Conservation (phyloP, 2,113 vertebrate genomes). For the Phrynocephalus versicolor region DNA sequence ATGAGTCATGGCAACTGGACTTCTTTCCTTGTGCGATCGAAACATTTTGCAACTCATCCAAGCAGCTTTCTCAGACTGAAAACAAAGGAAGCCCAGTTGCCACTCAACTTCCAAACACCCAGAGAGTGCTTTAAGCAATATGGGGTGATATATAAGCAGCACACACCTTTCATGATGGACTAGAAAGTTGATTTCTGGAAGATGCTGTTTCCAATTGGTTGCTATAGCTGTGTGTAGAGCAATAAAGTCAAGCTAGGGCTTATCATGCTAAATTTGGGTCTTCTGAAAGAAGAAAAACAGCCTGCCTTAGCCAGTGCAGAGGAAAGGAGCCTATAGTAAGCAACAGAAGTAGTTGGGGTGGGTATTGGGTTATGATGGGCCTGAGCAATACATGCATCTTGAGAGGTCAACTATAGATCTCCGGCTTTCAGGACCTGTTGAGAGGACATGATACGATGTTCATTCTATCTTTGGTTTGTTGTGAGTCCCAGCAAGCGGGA, state of each 20-base stretch:
- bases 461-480: slow-evolving; percentile 34
- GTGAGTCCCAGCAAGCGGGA: slow-evolving; percentile 42
- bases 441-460: background rate
- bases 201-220: background rate
- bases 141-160: too few relatives aligned
- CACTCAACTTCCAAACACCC: too few relatives aligned
- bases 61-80: too few relatives aligned
- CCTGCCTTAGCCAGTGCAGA: background rate
- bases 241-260: background rate
- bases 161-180: background rate
- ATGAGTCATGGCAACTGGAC: too few relatives aligned
- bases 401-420: background rate
- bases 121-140: too few relatives aligned
- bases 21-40: too few relatives aligned
- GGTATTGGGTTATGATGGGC: background rate
- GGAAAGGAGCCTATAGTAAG: background rate
- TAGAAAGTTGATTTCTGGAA: background rate
- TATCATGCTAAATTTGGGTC: background rate
- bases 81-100: too few relatives aligned
- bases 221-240: background rate
- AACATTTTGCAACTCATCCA: too few relatives aligned
- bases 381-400: background rate
- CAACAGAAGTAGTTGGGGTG: background rate
- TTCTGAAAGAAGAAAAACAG: too few relatives aligned
- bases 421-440: background rate